Conservation (phyloP, 2,888 invertebrate genomes). For the Lobophora halterata region DNA sequence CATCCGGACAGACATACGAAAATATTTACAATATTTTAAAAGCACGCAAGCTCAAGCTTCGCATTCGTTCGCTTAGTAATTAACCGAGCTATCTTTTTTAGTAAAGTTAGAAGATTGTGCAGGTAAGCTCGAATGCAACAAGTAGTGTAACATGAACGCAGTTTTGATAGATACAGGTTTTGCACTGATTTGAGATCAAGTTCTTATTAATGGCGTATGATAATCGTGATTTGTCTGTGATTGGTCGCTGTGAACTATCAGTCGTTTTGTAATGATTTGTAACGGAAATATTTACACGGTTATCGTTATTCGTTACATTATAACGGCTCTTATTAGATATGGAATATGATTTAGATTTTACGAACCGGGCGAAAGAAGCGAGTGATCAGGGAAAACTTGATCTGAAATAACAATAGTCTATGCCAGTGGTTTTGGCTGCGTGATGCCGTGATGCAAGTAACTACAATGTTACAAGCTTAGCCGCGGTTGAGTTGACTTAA, state of each 20-base stretch:
- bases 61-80: too few species aligned
- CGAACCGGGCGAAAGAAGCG: too few species aligned
- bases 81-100: too few species aligned
- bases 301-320: conserved; percentile 9
- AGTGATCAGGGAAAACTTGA: too few species aligned
- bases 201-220: conserved; percentile 48
- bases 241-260: conserved; percentile 41
- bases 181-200: conserved; percentile 48
- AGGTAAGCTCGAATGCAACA: conserved; percentile 13
- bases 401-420: too few species aligned
- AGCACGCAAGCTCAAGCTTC: too few species aligned
- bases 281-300: conserved; percentile 1
- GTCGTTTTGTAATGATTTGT: conserved; percentile 35
- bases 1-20: too few species aligned
- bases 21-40: too few species aligned
- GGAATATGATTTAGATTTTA: conserved; percentile 10
- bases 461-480: too few species aligned
- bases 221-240: conserved; percentile 59
- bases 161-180: conserved; percentile 41
- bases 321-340: conserved; percentile 16
- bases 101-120: background rate
- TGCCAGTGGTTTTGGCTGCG: too few species aligned
- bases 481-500: too few species aligned
- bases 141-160: conserved; percentile 24
- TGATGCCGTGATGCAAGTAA: too few species aligned